Percentiles rank a stretch among this genome's conserved stretches.
These are phyloP conservation scores for Aphidoletes aphidimyza DNA, from an alignment of 2,888 invertebrate species.

Conservation along the genomic window DNA sequence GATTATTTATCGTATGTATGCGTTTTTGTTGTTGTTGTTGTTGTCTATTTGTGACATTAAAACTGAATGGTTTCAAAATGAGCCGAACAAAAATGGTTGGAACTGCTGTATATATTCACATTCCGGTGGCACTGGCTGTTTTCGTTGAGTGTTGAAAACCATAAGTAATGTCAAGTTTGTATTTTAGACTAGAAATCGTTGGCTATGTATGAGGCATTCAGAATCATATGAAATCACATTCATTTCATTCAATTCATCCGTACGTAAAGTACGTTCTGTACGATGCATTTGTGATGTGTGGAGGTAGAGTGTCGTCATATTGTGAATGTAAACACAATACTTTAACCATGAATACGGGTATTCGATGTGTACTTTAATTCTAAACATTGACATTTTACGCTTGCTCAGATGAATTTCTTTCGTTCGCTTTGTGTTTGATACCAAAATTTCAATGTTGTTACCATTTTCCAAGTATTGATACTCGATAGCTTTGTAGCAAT, in stretches of 20 bases:
- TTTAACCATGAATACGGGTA: neutral
- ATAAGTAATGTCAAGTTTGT: neutral
- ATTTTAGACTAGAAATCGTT: constrained; percentile 36
- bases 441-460: neutral
- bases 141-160: constrained; percentile 22
- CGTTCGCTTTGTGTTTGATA: neutral
- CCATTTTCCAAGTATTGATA: constrained; percentile 5
- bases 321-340: neutral
- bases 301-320: too few relatives aligned
- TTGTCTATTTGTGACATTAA: neutral
- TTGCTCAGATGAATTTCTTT: neutral
- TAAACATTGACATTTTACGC: neutral
- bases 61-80: too few relatives aligned
- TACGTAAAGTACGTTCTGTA: neutral
- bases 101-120: too few relatives aligned
- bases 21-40: neutral
- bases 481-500: neutral
- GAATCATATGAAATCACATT: neutral
- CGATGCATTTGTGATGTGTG: neutral
- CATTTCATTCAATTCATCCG: neutral
- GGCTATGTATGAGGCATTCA: neutral
- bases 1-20: neutral
- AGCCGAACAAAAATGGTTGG: too few relatives aligned
- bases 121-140: too few relatives aligned
- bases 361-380: constrained; percentile 1